These are phyloP conservation scores for Spinibarbus caldwelli DNA, from an alignment of 2,797 vertebrate genomes.

Conservation along the genomic window DNA sequence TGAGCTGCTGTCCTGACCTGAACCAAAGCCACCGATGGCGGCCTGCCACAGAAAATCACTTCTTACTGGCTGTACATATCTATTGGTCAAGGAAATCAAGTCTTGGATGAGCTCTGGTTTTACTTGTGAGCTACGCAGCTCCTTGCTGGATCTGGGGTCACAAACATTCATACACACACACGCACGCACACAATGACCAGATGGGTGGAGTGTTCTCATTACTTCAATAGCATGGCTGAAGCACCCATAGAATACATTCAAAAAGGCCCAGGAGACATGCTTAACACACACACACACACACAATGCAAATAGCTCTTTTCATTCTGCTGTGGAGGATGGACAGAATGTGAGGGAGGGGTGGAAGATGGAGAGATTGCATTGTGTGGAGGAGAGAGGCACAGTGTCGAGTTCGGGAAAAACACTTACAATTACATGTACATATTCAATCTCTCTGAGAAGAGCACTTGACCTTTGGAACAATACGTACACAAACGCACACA, in stretches of 20 bases:
- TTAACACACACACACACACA: slow-evolving; percentile 38
- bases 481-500: not conserved
- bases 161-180: slow-evolving; percentile 18
- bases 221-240: slow-evolving; percentile 75
- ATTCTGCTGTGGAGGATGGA: slow-evolving; percentile 51
- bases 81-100: slow-evolving; percentile 15
- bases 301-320: slow-evolving; percentile 53
- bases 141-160: slow-evolving; percentile 11
- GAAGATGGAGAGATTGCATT: slow-evolving; percentile 52
- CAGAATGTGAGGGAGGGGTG: slow-evolving; percentile 49
- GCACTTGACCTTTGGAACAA: slow-evolving; percentile 53
- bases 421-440: slow-evolving; percentile 48
- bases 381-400: slow-evolving; percentile 41
- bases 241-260: slow-evolving; percentile 73
- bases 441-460: slow-evolving; percentile 48
- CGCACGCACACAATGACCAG: slow-evolving; percentile 76
- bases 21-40: slow-evolving; percentile 8
- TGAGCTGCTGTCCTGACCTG: slow-evolving; percentile 35
- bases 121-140: not conserved
- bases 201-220: slow-evolving; percentile 76
- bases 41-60: slow-evolving; percentile 7
- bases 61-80: slow-evolving; percentile 12
- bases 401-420: slow-evolving; percentile 32
- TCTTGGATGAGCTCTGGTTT: slow-evolving; percentile 34
- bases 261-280: slow-evolving; percentile 64